Base-by-base conservation (phyloP, 2,888 invertebrate genomes). In the Meloe dianella region DNA sequence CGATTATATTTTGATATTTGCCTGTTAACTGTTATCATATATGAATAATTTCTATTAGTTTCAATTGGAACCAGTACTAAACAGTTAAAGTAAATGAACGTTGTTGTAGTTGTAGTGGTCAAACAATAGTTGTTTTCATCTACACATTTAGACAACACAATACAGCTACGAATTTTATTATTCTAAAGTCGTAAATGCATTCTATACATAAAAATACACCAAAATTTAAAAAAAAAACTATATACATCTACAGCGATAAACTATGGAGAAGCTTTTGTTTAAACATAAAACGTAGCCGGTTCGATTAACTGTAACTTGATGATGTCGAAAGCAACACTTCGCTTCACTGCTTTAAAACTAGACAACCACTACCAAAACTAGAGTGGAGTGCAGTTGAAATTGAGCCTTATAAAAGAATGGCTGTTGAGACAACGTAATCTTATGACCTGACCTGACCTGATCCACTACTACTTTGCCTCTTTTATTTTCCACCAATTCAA, bases 51-150 rank as follows among this genome's bases (percentile, higher is more conserved):
- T n/a, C n/a, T n/a, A n/a, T n/a, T n/a, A 27, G 27, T 4, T 27
- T 27, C 27, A 27, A 27, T 27, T 27, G 27, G 2, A 27, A 27
- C 27, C 4, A 27, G 2, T 3, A 32, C 32, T 32, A 17, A 41
- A 41, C 17, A 41, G 41, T n/a, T 41, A 41, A 35, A 41, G 41
- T n/a, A 17, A 41, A 65, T 38, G 63, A 63, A n/a, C n/a, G n/a
- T n/a, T n/a, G 47, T 58, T 22, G 38, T 41, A 51, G 41, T 47
- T 57, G 59, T 59, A 32, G 24, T 17, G 41, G 41, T 41, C 41
- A 17, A 17, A n/a, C n/a, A 41, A 41, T 41, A 6, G 41, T 41
- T 17, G 27, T 4, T 27, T 27, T 27, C 27, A 27, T 4, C 17
- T 41, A 41, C 10, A 41, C 2, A 41, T 41, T 41, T n/a, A 41